A percentile compares a stretch with the other conserved stretches of the same genome.
phyloP scores from a whole-genome alignment of 1,140 invertebrate species.

The Drosophila sp. region DNA sequence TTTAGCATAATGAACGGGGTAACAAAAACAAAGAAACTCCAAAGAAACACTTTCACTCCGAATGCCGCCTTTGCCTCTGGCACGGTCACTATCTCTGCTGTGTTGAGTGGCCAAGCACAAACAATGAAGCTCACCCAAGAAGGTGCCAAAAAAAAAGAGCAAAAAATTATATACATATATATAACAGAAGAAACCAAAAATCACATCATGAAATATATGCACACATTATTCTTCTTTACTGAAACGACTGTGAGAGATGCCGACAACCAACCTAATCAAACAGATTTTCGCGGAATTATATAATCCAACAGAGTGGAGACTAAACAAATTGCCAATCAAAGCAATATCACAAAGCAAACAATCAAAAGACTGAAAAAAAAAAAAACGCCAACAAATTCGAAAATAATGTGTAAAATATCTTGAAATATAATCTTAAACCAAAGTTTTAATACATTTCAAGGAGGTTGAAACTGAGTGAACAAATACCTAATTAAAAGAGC shows the following conservation, averaged over 20 bases:
- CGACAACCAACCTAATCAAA: conserved; percentile 19
- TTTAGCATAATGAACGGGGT: conserved; percentile 65
- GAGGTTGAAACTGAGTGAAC: too few relatives aligned
- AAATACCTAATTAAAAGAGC: too few relatives aligned
- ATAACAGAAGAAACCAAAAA: conserved; percentile 43
- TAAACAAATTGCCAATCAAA: conserved; percentile 4
- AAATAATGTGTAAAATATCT: background rate
- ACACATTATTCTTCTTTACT: conserved; percentile 37
- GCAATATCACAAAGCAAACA: background rate
- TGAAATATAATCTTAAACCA: too few relatives aligned
- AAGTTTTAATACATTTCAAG: too few relatives aligned
- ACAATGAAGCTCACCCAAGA: conserved; percentile 55
- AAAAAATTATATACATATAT: conserved; percentile 21
- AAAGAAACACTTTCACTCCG: conserved; percentile 51
- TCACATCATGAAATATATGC: conserved; percentile 43
- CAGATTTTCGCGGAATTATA: conserved; percentile 28
- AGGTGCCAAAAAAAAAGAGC: conserved; percentile 63
- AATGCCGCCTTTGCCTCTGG: background rate
- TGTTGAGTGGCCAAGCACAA: conserved; percentile 3
- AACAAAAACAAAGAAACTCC: conserved; percentile 47
- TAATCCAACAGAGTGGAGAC: conserved; percentile 16
- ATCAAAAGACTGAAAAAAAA: background rate
- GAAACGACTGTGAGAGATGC: conserved; percentile 31
- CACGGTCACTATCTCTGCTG: background rate
- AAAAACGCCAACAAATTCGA: background rate